phyloP scores from a whole-genome alignment of 2,888 invertebrate species.

The Ophioninae sp. region DNA sequence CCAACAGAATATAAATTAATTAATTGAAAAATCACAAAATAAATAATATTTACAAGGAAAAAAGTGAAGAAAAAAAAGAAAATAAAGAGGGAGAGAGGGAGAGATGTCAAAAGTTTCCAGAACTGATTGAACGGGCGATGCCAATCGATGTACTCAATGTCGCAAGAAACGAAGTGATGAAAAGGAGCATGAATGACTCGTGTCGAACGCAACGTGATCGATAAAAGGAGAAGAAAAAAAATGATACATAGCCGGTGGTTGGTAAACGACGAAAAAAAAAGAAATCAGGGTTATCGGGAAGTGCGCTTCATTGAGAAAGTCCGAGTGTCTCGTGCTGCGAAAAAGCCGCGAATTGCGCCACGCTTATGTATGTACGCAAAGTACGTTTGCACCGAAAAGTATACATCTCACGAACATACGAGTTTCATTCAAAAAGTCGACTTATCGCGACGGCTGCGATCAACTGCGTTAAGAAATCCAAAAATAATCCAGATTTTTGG shows the following conservation, averaged over 20 bases:
- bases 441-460: background rate
- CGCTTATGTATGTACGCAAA: background rate
- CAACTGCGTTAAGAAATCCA: background rate
- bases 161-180: background rate
- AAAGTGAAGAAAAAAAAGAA: too few species aligned
- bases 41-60: background rate
- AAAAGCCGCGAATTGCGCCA: slow-evolving; percentile 12
- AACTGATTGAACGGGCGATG: background rate
- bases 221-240: background rate
- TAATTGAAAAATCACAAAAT: background rate
- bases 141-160: background rate
- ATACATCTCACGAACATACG: background rate
- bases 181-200: slow-evolving; percentile 34
- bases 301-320: slow-evolving; percentile 33
- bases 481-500: background rate
- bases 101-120: background rate
- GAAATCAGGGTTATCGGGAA: slow-evolving; percentile 33
- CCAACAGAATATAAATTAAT: too few species aligned
- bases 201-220: background rate
- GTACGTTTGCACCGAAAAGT: slow-evolving; percentile 22
- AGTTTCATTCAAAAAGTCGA: slow-evolving; percentile 29
- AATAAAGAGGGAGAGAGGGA: too few species aligned
- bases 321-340: slow-evolving; percentile 18
- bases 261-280: slow-evolving; percentile 8
- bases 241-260: background rate